phyloP scores from a whole-genome alignment of 2,113 vertebrate species.

The Sturnus vulgaris region DNA sequence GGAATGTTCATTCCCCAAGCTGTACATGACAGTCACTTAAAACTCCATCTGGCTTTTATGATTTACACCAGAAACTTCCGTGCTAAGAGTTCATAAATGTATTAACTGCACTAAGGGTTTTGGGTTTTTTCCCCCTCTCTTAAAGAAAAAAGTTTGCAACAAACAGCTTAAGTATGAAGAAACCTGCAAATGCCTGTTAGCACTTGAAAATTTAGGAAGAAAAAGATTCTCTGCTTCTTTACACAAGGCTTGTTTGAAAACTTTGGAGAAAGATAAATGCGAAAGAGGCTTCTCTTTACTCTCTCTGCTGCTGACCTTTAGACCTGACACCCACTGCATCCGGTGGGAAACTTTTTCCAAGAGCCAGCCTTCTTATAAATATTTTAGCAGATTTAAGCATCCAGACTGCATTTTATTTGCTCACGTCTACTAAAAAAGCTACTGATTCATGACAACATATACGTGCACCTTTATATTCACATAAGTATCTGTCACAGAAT shows the following conservation, averaged over 20 bases:
- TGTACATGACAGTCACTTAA: conserved; percentile 11
- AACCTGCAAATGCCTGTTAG: not conserved
- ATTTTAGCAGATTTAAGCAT: conserved; percentile 27
- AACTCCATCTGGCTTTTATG: conserved; percentile 50
- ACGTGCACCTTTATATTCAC: not conserved
- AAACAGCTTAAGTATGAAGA: not conserved
- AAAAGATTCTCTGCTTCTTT: not conserved
- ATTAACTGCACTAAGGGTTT: not conserved
- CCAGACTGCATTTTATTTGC: not conserved
- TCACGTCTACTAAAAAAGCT: not conserved
- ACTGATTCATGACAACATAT: not conserved
- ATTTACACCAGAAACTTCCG: conserved; percentile 27
- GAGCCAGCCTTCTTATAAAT: not conserved
- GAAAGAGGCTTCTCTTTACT: not conserved
- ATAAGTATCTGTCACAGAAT: not conserved
- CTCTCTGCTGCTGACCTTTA: conserved; percentile 36
- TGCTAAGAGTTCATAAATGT: not conserved
- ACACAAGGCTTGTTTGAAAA: not conserved
- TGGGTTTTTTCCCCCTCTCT: not conserved
- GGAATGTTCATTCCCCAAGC: not conserved
- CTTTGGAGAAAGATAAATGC: not conserved
- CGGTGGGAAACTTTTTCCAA: conserved; percentile 39
- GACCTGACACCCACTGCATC: conserved; percentile 48
- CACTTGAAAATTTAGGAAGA: not conserved
- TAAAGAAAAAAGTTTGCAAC: not conserved